Percentiles rank a stretch among this genome's conserved stretches.
Evolutionary conservation across 2,888 invertebrate species (phyloP).

Genomic region (Sphaerophoria taeniata): DNA sequence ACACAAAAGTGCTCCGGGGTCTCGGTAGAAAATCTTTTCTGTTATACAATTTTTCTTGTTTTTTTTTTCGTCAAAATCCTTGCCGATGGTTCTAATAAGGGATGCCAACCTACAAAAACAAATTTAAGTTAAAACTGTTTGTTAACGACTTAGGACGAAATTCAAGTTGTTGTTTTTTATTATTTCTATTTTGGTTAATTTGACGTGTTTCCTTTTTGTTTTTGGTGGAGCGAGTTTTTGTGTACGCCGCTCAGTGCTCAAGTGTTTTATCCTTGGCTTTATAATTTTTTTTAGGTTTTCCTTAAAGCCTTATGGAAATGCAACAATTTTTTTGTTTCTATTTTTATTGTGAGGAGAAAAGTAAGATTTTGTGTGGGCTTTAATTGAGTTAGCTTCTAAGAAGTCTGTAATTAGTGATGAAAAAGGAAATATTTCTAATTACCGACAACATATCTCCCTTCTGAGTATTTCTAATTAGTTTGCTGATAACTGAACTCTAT

Average conservation of each 20-base stretch:
- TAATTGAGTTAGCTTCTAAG: no score
- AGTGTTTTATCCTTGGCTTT: neutral
- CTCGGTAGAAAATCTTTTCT: neutral
- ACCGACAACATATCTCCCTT: no score
- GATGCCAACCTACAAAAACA: neutral
- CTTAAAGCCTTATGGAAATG: no score
- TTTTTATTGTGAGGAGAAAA: no score
- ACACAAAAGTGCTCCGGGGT: neutral
- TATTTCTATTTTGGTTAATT: no score
- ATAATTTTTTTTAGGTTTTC: neutral
- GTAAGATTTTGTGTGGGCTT: no score
- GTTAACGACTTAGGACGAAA: neutral
- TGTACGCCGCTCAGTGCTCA: neutral
- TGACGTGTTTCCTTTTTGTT: neutral
- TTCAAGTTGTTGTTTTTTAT: neutral
- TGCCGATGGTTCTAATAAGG: neutral
- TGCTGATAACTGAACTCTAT: no score
- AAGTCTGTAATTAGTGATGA: no score
- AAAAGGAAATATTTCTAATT: no score
- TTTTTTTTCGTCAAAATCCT: neutral
- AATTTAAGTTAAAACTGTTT: neutral
- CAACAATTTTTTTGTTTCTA: no score
- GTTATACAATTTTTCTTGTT: no score
- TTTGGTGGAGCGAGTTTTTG: neutral
- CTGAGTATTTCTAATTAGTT: no score